phyloP scores from a whole-genome alignment of 2,797 vertebrate species.

The Enteromius unitaeniatus region DNA sequence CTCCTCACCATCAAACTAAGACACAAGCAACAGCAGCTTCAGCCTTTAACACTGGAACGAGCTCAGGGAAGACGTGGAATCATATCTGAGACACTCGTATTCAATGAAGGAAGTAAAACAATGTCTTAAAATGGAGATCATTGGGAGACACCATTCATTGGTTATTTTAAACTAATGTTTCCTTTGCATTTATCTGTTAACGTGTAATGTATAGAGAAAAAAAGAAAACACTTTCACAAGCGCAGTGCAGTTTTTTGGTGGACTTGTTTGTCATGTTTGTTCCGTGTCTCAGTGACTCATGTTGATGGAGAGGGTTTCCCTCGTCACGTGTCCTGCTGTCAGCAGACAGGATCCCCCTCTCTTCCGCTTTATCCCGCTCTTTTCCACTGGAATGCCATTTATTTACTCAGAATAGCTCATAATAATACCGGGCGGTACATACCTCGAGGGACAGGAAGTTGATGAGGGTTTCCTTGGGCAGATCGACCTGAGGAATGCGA shows the following conservation, averaged over 20 bases:
- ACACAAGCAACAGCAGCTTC: slow-evolving; percentile 2
- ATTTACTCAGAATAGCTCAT: slow-evolving; percentile 68
- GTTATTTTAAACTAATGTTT: background rate
- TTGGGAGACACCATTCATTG: background rate
- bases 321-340: slow-evolving; percentile 55
- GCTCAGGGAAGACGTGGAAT: background rate
- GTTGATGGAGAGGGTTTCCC: slow-evolving; percentile 44
- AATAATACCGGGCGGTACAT: slow-evolving; percentile 66
- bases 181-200: background rate
- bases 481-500: slow-evolving; percentile 85
- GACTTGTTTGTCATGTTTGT: too few relatives aligned
- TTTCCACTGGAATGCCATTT: slow-evolving; percentile 61
- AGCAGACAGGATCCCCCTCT: slow-evolving; percentile 72
- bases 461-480: slow-evolving; percentile 93
- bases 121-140: background rate
- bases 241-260: too few relatives aligned
- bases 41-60: background rate
- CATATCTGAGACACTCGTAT: background rate
- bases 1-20: slow-evolving; percentile 88
- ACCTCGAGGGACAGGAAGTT: slow-evolving; percentile 95
- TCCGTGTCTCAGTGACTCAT: background rate
- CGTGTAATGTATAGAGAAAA: background rate
- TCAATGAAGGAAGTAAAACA: background rate
- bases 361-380: background rate
- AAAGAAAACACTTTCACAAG: background rate